Conservation (phyloP, 64 coral and sea anemone genomes). For the Pocillopora verrucosa region DNA sequence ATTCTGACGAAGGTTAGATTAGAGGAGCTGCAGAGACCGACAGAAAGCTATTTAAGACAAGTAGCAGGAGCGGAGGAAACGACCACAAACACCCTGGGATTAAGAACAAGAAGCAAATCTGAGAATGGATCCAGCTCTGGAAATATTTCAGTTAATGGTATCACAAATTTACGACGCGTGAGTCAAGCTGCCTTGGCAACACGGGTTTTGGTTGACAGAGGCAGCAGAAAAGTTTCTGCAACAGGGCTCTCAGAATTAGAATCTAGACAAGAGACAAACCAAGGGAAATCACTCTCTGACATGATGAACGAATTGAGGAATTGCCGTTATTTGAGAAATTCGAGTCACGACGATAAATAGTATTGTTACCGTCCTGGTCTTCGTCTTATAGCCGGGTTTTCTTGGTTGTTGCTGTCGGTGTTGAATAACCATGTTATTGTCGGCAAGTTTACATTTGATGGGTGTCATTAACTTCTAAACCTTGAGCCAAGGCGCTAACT, state of each 20-base stretch:
- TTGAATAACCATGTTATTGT: too few species aligned
- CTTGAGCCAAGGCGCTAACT: too few species aligned
- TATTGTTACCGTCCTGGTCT: too few species aligned
- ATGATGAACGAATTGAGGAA: constrained; percentile 35
- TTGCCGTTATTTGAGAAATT: constrained; percentile 40
- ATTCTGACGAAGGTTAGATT: not conserved
- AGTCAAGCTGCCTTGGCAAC: constrained; percentile 10
- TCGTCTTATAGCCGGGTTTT: too few species aligned
- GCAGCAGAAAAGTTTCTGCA: not conserved
- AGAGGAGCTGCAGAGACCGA: constrained; percentile 32
- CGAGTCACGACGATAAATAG: not conserved
- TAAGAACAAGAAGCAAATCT: constrained; percentile 4
- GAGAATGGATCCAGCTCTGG: not conserved
- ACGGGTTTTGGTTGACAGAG: not conserved
- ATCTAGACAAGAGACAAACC: constrained; percentile 9
- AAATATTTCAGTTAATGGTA: not conserved
- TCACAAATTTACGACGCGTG: constrained; percentile 3
- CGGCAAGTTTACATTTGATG: too few species aligned
- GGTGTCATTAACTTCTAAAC: too few species aligned
- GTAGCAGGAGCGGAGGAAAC: not conserved
- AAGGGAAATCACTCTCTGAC: not conserved
- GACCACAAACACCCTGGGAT: not conserved
- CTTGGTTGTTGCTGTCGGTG: too few species aligned
- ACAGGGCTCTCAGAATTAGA: not conserved
- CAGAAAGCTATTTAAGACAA: constrained; percentile 53